Percentiles rank a stretch among this genome's conserved stretches.
phyloP scores from a whole-genome alignment of 30 jellyfish, hydroid and myxozoan species.

The Chrysaora quinquecirrha region DNA sequence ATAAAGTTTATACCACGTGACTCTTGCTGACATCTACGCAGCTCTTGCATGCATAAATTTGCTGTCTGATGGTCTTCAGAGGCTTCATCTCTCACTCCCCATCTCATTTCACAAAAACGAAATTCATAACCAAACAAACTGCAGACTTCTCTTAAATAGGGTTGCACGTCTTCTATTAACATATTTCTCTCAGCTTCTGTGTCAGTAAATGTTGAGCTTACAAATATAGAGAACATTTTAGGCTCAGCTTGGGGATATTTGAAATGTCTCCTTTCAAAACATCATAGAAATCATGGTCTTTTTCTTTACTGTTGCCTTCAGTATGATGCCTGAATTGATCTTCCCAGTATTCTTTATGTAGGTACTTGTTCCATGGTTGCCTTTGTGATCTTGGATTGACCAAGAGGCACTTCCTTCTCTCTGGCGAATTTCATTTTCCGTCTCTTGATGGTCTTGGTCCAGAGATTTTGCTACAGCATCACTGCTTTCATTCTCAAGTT shows the following conservation, averaged over 20 bases:
- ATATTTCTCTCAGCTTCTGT: constrained; percentile 46
- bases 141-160: constrained; percentile 52
- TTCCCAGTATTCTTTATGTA: constrained; percentile 20
- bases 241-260: neutral
- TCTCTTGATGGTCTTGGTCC: too few species aligned
- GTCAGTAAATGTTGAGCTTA: constrained; percentile 51
- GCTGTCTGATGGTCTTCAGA: constrained; percentile 59
- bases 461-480: too few species aligned
- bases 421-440: too few species aligned
- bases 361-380: constrained; percentile 31
- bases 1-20: constrained; percentile 43
- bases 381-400: constrained; percentile 41
- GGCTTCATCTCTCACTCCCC: constrained; percentile 63
- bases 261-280: constrained; percentile 9
- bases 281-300: neutral
- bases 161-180: constrained; percentile 55
- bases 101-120: constrained; percentile 56
- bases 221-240: constrained; percentile 30
- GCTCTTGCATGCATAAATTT: constrained; percentile 28
- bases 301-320: neutral
- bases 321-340: neutral
- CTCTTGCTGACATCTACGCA: constrained; percentile 45
- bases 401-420: neutral
- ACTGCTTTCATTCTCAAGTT: too few species aligned
- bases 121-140: constrained; percentile 52